Evolutionary conservation across 2,113 vertebrate genomes (phyloP), one percentile per base, ranked within the genome.

Genomic region (Osmerus eperlanus): DNA sequence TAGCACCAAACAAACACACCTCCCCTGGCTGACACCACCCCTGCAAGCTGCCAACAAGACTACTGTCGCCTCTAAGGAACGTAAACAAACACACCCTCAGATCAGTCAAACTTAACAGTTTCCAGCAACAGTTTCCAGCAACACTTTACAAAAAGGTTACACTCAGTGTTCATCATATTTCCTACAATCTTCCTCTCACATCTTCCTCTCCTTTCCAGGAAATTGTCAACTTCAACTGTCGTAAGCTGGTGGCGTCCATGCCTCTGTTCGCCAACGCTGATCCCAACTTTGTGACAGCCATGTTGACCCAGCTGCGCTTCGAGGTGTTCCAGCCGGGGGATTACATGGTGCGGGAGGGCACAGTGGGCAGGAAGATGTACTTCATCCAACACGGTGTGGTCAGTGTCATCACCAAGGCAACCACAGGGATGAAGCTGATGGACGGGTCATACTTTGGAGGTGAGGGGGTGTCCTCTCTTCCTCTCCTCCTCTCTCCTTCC

Each of bases 361-460:
- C 97, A 76, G 94, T 99, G 0, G 97, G 97, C 81, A 99, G 97
- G 90, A 99, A 99, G 93, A 99, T 99, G 97, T 99, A 96, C 84
- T 99, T 99, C 90, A 99, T 99, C 89, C 97, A 99, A 84, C 97
- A 95, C 0, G 95, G 95, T 0, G 94, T 95, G 70, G 92, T 96
- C 82, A 95, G 91, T 14, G 89, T 97, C 65, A 91, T 96, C 65
- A 95, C 95, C 75, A 97, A 96, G 83, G 95, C 94, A 62, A 96
- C 77, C 84, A 94, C 93, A 5, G 93, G 94, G 84, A 95, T 97
- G 94, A 99, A 98, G 73, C 93, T 99, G 28, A 94, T 96, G 0
- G 97, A 99, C 0, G 97, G 97, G 32, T 99, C 97, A 72, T 99
- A 99, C 65, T 99, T 99, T 0, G 97, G 97, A 90, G 97, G 97